These are phyloP conservation scores for Muschampia plurimacula DNA, from an alignment of 2,888 invertebrate genomes.

Conservation along the genomic window DNA sequence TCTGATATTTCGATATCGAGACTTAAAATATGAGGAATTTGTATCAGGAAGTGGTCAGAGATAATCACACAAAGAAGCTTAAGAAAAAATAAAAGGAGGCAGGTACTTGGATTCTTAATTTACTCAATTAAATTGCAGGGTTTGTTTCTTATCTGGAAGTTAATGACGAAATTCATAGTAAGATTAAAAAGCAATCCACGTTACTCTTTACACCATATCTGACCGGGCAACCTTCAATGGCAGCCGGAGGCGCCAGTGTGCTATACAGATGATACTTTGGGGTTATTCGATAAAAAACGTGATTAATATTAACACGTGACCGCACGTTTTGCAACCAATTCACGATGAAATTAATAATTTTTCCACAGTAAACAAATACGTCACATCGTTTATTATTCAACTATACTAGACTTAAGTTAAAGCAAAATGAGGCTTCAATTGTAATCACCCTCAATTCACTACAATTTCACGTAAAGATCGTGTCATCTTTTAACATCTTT, in stretches of 20 bases:
- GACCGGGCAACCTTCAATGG: conserved; percentile 68
- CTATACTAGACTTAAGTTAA: neutral
- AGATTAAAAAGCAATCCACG: conserved; percentile 54
- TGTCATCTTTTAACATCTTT: no score
- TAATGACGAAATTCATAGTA: conserved; percentile 7
- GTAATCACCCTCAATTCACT: neutral
- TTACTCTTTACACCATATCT: conserved; percentile 57
- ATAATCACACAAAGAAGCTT: neutral
- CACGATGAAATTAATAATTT: conserved; percentile 21
- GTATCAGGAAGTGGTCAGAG: conserved; percentile 10
- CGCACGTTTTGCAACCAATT: neutral
- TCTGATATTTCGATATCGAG: neutral
- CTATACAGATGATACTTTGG: conserved; percentile 58
- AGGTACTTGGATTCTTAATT: neutral
- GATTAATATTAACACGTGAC: conserved; percentile 35
- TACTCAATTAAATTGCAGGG: conserved; percentile 6
- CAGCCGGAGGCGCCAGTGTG: conserved; percentile 70
- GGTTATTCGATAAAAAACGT: conserved; percentile 61
- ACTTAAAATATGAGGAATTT: conserved; percentile 2
- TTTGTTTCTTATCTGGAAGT: neutral
- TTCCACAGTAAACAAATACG: conserved; percentile 2
- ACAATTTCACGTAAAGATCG: neutral
- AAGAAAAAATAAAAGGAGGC: neutral
- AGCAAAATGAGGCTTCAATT: neutral
- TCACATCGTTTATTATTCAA: neutral